Evolutionary conservation across 2,888 invertebrate species (phyloP).

Genomic region (Tiphia femorata): DNA sequence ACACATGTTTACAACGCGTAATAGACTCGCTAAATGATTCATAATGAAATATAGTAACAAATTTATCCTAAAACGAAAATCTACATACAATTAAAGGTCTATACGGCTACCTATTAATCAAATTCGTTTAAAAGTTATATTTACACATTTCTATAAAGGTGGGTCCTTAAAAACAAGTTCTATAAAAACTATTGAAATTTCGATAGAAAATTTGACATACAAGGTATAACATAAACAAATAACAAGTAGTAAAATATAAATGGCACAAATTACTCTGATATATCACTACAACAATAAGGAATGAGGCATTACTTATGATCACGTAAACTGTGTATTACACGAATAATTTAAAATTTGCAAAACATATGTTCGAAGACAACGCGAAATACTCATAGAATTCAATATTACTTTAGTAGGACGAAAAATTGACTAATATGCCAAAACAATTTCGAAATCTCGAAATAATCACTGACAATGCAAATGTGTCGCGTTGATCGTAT

Average conservation of each 20-base stretch:
- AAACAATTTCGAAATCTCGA: too few species aligned
- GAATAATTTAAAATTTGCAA: too few species aligned
- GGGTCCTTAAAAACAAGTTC: conserved; percentile 12
- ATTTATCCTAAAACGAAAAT: too few species aligned
- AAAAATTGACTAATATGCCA: too few species aligned
- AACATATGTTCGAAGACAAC: too few species aligned
- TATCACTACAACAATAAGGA: conserved; percentile 18
- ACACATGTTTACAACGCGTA: conserved; percentile 13
- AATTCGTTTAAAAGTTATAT: conserved; percentile 9
- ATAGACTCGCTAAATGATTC: conserved; percentile 45
- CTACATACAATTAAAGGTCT: conserved; percentile 28
- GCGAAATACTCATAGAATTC: too few species aligned
- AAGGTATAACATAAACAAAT: conserved; percentile 19
- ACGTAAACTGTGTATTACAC: too few species aligned
- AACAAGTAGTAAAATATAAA: conserved; percentile 30
- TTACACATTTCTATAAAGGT: conserved; percentile 26
- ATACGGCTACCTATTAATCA: too few species aligned
- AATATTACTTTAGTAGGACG: too few species aligned
- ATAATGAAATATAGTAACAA: conserved; percentile 39
- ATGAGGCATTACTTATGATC: background rate
- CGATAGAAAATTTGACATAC: conserved; percentile 15
- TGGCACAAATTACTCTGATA: conserved; percentile 35
- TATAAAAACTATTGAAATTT: conserved; percentile 5
- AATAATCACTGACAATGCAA: too few species aligned
- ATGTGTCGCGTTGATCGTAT: too few species aligned